A percentile compares a stretch with the other conserved stretches of the same genome.
Evolutionary conservation across 2,888 invertebrate species (phyloP).

Genomic region (Lydus trimaculatus): DNA sequence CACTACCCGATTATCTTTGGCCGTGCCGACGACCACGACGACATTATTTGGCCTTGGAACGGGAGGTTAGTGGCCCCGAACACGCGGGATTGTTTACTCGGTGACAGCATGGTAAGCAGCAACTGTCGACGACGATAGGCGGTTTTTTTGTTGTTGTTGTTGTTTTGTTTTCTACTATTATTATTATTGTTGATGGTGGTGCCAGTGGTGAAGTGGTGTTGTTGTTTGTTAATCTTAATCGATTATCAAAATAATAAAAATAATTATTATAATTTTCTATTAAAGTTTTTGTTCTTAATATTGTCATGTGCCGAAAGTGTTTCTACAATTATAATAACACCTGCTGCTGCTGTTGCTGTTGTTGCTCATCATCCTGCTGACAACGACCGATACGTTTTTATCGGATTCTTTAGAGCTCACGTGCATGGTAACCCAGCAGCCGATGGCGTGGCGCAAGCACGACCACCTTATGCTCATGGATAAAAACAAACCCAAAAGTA

Average conservation of each 20-base stretch:
- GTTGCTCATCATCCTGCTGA: constrained; percentile 63
- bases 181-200: constrained; percentile 47
- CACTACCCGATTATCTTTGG: neutral
- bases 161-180: neutral
- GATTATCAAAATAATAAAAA: neutral
- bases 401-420: constrained; percentile 56
- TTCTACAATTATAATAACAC: neutral
- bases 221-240: constrained; percentile 38
- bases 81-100: constrained; percentile 62
- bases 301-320: constrained; percentile 44
- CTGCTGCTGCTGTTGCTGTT: too few relatives aligned
- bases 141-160: neutral
- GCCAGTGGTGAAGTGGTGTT: constrained; percentile 53
- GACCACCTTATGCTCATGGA: constrained; percentile 78
- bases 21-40: constrained; percentile 44
- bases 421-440: constrained; percentile 59
- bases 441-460: constrained; percentile 79
- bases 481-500: constrained; percentile 74
- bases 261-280: constrained; percentile 30
- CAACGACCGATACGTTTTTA: constrained; percentile 63
- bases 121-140: neutral
- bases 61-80: constrained; percentile 60
- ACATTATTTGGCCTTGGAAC: constrained; percentile 56
- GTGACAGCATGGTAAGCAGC: constrained; percentile 52
- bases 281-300: neutral